Conservation (phyloP, 2,113 vertebrate genomes). For the Anarrhichthys ocellatus region DNA sequence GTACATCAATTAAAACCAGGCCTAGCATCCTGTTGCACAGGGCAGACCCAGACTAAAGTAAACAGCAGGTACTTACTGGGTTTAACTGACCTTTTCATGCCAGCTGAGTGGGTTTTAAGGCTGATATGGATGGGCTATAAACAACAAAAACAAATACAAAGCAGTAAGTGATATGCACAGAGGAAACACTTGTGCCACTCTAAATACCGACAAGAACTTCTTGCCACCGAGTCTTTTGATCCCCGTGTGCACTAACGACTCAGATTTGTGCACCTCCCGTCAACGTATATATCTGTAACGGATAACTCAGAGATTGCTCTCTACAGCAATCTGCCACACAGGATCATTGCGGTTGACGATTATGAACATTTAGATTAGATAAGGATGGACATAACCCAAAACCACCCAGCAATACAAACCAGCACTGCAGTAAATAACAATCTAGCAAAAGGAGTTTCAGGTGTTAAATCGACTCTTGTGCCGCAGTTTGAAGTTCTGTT, state of each 20-base stretch:
- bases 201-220: neutral
- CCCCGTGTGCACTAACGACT: neutral
- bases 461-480: no score
- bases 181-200: conserved; percentile 31
- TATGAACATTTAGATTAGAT: neutral
- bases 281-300: no score
- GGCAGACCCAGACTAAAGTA: conserved; percentile 72
- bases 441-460: neutral
- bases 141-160: conserved; percentile 92
- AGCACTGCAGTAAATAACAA: conserved; percentile 13
- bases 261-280: neutral
- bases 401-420: conserved; percentile 44
- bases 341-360: neutral
- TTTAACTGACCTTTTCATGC: conserved; percentile 96
- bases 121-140: conserved; percentile 89
- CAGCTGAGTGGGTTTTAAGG: conserved; percentile 89
- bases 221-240: no score
- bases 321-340: neutral
- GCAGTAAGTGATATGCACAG: conserved; percentile 68
- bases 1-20: neutral
- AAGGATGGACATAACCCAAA: neutral
- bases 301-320: neutral
- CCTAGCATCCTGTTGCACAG: conserved; percentile 37
- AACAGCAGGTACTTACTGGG: conserved; percentile 95
- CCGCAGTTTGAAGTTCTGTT: neutral